Conservation (phyloP, 2,797 vertebrate species). For the Tamandua tetradactyla region DNA sequence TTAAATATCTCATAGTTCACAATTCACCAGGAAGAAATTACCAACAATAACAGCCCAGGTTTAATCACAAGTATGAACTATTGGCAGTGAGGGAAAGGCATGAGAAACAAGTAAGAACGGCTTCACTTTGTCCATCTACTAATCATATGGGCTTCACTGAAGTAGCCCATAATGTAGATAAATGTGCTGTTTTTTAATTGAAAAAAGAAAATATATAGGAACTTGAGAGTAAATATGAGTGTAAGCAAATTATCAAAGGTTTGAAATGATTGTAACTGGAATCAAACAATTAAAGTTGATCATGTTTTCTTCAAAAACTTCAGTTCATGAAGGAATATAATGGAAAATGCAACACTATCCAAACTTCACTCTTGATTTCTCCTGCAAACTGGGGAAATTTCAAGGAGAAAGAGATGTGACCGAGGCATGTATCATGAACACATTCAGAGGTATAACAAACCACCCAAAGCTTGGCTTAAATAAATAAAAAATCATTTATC, state of each 20-base stretch:
- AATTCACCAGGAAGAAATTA: background rate
- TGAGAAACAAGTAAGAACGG: background rate
- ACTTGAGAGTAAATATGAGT: conserved; percentile 42
- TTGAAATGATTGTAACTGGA: background rate
- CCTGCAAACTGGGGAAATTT: background rate
- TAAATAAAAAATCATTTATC: background rate
- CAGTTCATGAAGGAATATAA: background rate
- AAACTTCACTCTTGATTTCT: background rate
- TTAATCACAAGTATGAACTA: background rate
- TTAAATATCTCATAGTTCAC: background rate
- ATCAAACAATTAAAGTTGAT: conserved; percentile 46
- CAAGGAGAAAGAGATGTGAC: background rate
- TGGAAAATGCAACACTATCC: background rate
- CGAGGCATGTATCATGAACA: background rate
- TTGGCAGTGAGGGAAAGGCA: background rate
- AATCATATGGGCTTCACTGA: conserved; percentile 3
- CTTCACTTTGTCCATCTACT: background rate
- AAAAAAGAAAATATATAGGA: conserved; percentile 56
- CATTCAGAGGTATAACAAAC: background rate
- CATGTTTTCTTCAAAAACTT: background rate
- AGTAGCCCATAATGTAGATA: conserved; percentile 31
- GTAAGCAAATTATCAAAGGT: background rate
- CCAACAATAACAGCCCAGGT: background rate
- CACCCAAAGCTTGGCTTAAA: background rate
- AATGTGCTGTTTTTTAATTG: conserved; percentile 48